Evolutionary conservation across 2,113 vertebrate genomes (phyloP).

Genomic region (Macquaria ambigua): DNA sequence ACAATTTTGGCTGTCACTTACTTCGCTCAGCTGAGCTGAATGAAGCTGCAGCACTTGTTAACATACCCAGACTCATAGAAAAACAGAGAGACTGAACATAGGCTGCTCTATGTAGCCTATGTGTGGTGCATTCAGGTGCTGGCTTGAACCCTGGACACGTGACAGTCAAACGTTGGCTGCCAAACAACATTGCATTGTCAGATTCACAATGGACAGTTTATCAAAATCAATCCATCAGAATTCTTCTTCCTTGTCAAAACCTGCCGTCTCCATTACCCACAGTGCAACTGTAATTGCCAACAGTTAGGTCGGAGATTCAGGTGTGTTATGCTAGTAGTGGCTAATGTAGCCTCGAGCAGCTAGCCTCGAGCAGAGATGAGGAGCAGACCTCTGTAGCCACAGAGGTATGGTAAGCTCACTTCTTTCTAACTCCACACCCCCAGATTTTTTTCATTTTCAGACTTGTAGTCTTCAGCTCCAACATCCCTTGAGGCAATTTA

Average conservation of each 20-base stretch:
- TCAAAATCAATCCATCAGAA: background rate
- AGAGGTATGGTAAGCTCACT: background rate
- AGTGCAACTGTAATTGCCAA: background rate
- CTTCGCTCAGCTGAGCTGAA: background rate
- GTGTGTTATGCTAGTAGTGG: background rate
- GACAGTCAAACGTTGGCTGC: background rate
- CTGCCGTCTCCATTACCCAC: background rate
- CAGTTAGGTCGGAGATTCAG: background rate
- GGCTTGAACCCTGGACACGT: background rate
- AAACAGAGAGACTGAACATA: background rate
- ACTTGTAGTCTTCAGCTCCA: too few relatives aligned
- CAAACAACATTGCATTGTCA: background rate
- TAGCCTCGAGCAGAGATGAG: too few relatives aligned
- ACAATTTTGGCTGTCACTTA: background rate
- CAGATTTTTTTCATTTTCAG: background rate
- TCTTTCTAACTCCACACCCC: background rate
- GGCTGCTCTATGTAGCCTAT: background rate
- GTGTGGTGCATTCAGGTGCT: conserved; percentile 2
- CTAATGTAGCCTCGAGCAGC: background rate
- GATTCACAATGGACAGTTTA: too few relatives aligned
- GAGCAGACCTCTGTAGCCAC: too few relatives aligned
- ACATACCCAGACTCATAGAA: background rate
- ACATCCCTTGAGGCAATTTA: background rate
- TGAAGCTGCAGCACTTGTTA: conserved; percentile 6
- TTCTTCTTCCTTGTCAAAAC: background rate